Base-by-base conservation (phyloP, 53 echinoderm and acorn worm species). In the Luidia sarsii region DNA sequence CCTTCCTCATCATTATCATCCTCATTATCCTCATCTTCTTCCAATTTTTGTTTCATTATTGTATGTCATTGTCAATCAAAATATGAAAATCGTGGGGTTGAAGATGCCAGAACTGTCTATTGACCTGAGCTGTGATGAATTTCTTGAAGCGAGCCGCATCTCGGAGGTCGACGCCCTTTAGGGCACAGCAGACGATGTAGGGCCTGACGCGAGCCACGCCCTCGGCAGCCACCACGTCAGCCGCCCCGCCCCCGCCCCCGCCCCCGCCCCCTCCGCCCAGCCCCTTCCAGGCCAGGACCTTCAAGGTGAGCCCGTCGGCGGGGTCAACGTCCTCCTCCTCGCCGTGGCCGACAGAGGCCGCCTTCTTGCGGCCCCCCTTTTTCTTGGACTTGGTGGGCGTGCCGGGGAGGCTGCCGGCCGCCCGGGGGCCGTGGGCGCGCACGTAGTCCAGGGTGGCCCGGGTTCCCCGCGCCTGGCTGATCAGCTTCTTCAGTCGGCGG, bases 71-170 rank as follows among this genome's bases (percentile, higher is more conserved):
- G n/a, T n/a, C n/a, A n/a, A n/a, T n/a, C n/a, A n/a, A n/a, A n/a
- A n/a, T n/a, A n/a, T n/a, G n/a, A n/a, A n/a, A n/a, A n/a, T n/a
- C n/a, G n/a, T n/a, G n/a, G n/a, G n/a, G n/a, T n/a, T n/a, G n/a
- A n/a, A n/a, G n/a, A n/a, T n/a, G n/a, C n/a, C n/a, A n/a, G n/a
- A n/a, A n/a, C n/a, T n/a, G n/a, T 1, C 23, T 23, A 34, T 60
- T 38, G 61, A 88, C 96, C 96, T 97, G 97, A 52, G 91, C 83
- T 60, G 88, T 81, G 33, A 97, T 93, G 74, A 97, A 97, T 85
- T 87, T 64, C 34, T 97, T 97, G 87, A 90, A 93, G 31, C 75
- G 65, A 10, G 52, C 86, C 7, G 88, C 97, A 3, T 84, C 45
- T 34, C 79, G 73, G 45, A 97, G 54, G 64, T 90, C 60, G 48